Evolutionary conservation across 2,888 invertebrate species (phyloP), one percentile per base, ranked within the genome.

Genomic region (Plagiodera versicolora): DNA sequence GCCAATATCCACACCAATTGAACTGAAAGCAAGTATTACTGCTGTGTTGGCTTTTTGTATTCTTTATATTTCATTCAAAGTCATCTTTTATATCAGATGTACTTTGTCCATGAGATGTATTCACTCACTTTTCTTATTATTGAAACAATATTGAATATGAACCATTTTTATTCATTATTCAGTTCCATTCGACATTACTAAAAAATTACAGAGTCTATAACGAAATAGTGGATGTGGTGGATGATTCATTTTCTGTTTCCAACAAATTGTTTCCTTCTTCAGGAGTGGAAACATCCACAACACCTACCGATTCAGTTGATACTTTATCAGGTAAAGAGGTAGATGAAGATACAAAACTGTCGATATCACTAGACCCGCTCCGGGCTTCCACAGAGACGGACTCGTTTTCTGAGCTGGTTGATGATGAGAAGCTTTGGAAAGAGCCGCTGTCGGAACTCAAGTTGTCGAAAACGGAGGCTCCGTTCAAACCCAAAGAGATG

Each of bases 341-440:
- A n/a, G 39, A 39, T 6, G 39, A n/a, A n/a, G n/a, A 11, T 14
- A 3, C 39, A 10, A 39, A 1, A 14, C 39, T 39, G 39, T 10
- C 14, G 39, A 39, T 39, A 39, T 39, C 39, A 14, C 39, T 39
- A 3, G 39, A 39, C 11, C 9, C 60, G 30, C 28, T 55, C 17
- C 58, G 61, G 5, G 52, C 58, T 45, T 65, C 63, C n/a, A 64
- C 67, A 47, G 61, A 51, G 24, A 65, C 28, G 0, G 67, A 64
- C 20, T 67, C 64, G 3, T 57, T 60, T 20, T 64, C 64, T 30
- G 17, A 28, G 54, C 47, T 59, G 1, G 63, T 48, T 9, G 35
- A 30, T 28, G 39, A 39, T 3, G 11, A 39, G 14, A 11, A 39
- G 39, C 14, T 39, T 3, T 5, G 24, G 4, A 24, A 3, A 5